Evolutionary conservation across 2,113 vertebrate genomes (phyloP).

Genomic region (Vulpes ferrilata): DNA sequence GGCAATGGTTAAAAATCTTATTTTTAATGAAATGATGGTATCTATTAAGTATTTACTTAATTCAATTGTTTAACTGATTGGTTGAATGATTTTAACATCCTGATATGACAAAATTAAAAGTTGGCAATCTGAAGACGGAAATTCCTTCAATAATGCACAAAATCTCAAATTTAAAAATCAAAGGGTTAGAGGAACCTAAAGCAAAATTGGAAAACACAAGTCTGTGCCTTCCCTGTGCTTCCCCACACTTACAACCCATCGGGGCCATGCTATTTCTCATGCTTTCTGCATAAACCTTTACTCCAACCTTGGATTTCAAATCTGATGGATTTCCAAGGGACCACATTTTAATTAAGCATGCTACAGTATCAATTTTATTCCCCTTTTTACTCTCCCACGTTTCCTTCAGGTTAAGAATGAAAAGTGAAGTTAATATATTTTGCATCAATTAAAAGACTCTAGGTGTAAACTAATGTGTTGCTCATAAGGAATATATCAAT

Average conservation of each 20-base stretch:
- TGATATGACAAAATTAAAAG: background rate
- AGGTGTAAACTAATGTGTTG: background rate
- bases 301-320: background rate
- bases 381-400: background rate
- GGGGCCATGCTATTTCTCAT: rapidly evolving
- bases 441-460: background rate
- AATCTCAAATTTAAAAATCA: background rate
- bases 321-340: background rate
- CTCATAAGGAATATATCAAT: background rate
- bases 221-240: background rate
- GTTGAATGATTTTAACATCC: background rate
- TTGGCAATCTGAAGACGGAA: background rate
- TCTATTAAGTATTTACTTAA: background rate
- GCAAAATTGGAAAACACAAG: background rate
- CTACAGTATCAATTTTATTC: background rate
- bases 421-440: background rate
- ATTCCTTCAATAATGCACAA: background rate
- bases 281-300: background rate
- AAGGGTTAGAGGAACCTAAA: background rate
- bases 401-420: constrained; percentile 10
- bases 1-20: background rate
- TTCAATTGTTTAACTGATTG: background rate
- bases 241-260: background rate
- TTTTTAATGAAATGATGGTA: background rate
- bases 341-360: background rate